Base-by-base conservation (phyloP, 1,140 invertebrate species). In the Arctopsyche grandis region DNA sequence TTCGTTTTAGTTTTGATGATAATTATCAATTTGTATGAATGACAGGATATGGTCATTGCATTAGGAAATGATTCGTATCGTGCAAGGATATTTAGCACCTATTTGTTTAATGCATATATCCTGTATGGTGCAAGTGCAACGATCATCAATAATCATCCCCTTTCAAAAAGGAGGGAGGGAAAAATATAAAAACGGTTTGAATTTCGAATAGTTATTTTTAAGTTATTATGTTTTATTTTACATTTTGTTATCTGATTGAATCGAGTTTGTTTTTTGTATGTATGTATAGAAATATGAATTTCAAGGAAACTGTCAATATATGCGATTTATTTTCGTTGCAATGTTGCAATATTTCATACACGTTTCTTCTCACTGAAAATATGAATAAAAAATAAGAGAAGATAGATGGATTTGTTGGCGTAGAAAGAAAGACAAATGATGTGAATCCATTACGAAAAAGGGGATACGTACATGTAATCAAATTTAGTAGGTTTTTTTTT, bases 391-490 rank as follows among this genome's bases (percentile, higher is more conserved):
- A 14, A 26, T 1, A 29, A 22, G 46, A 56, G 19, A 75, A 75
- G 52, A 52, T 75, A 29, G 44, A 80, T 77, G 75, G 48, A 80
- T 70, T 29, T 48, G 56, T 19, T 21, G 75, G 19, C 43, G 75
- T 43, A 29, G 75, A 80, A 77, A 77, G 75, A 58, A 80, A 80
- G 79, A 80, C 79, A 80, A 80, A 80, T 80, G 79, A 80, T 80
- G 12, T 24, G 66, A 80, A 80, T 80, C 79, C 79, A 80, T 80
- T 80, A 77, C 26, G 44, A 21, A 77, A 69, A 16, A 12, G 66
- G 38, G 29, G 4, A 21, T 19, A 26, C 26, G 9, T 21, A 46
- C 19, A 71, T 52, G 44, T 71, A 71, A 71, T 71, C 29, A 71
- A 71, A 71, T 69, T 44, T 24, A 10, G 12, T 22, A 21, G 10